Percentiles rank a stretch among this genome's conserved stretches.
phyloP scores from a whole-genome alignment of 2,888 invertebrate genomes.

The Lochmaea capreae region DNA sequence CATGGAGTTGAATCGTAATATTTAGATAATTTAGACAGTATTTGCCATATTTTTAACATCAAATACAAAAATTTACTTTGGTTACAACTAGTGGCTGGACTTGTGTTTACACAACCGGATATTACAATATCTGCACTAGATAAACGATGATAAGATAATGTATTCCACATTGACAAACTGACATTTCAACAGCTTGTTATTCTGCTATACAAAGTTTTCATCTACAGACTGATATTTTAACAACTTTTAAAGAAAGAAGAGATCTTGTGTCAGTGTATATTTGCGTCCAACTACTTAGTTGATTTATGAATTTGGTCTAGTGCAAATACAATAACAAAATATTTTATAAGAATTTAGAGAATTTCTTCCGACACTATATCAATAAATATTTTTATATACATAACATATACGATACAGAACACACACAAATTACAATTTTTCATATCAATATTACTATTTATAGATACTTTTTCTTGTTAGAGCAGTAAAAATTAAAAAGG shows the following conservation, averaged over 20 bases:
- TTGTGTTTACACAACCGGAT: slow-evolving; percentile 34
- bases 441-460: slow-evolving; percentile 31
- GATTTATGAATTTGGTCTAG: slow-evolving; percentile 1
- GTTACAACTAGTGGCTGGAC: slow-evolving; percentile 54
- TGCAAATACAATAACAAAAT: slow-evolving; percentile 25
- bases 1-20: slow-evolving; percentile 52
- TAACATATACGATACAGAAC: slow-evolving; percentile 21
- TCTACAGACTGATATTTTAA: too few relatives aligned
- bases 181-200: too few relatives aligned
- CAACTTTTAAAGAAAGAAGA: too few relatives aligned
- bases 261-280: too few relatives aligned
- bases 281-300: too few relatives aligned
- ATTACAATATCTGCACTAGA: slow-evolving; percentile 25
- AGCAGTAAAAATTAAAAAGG: slow-evolving; percentile 36
- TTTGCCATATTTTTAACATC: slow-evolving; percentile 53
- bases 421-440: slow-evolving; percentile 21
- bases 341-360: neutral
- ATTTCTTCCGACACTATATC: neutral
- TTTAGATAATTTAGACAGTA: slow-evolving; percentile 51
- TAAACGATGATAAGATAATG: neutral
- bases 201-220: too few relatives aligned
- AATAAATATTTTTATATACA: slow-evolving; percentile 11
- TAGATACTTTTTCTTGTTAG: slow-evolving; percentile 26
- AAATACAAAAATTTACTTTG: slow-evolving; percentile 55
- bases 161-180: neutral